phyloP scores from a whole-genome alignment of 2,113 vertebrate genomes.

The Carettochelys insculpta region DNA sequence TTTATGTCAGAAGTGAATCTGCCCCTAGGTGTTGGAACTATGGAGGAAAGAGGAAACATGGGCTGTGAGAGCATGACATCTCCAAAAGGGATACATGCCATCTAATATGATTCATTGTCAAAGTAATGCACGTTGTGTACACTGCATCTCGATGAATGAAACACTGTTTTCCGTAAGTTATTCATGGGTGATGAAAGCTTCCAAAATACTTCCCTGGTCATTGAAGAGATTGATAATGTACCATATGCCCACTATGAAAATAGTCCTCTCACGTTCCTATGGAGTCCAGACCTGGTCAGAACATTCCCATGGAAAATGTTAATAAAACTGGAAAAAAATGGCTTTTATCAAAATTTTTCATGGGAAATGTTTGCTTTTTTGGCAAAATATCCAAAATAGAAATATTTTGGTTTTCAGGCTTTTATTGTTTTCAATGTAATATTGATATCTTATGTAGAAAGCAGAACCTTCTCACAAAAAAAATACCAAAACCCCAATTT shows the following conservation, averaged over 20 bases:
- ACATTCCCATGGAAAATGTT: background rate
- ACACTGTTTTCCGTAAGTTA: background rate
- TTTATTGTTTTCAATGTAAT: background rate
- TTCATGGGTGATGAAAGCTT: background rate
- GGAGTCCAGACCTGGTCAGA: background rate
- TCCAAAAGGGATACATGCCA: background rate
- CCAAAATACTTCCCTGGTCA: background rate
- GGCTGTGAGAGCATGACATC: background rate
- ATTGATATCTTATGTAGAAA: background rate
- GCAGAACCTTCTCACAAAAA: background rate
- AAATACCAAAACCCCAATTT: background rate
- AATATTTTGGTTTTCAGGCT: background rate
- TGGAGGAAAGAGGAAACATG: background rate
- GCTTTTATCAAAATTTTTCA: background rate
- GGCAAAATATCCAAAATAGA: background rate
- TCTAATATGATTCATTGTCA: background rate
- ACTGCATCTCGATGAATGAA: background rate
- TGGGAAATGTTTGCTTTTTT: background rate
- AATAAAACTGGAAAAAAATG: background rate
- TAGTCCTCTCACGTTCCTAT: background rate
- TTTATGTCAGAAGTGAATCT: background rate
- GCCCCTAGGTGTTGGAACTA: background rate
- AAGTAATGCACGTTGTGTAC: background rate
- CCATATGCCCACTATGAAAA: rapidly evolving
- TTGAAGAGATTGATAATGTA: background rate